Percentiles rank a stretch among this genome's conserved stretches.
Conservation (phyloP, 2,113 vertebrate species). For the Brachirus orientalis region DNA sequence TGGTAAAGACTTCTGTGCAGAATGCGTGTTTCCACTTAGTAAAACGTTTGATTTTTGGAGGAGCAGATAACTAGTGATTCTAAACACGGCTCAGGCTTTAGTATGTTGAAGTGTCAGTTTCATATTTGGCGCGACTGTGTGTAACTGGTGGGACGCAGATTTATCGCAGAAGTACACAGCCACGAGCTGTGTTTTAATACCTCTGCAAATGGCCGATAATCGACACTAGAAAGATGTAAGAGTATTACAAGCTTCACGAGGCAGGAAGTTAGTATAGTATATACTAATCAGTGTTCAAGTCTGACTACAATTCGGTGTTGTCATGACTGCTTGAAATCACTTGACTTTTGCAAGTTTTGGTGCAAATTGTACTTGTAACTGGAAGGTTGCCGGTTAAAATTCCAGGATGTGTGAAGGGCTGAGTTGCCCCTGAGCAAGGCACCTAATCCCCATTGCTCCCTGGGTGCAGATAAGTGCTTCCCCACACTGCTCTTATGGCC, state of each 20-base stretch:
- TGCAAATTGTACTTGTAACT: too few relatives aligned
- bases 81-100: not conserved
- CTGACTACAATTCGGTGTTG: too few relatives aligned
- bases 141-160: slow-evolving; percentile 1
- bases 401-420: too few relatives aligned
- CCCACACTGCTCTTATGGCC: too few relatives aligned
- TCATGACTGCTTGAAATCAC: too few relatives aligned
- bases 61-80: not conserved
- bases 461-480: too few relatives aligned
- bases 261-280: not conserved
- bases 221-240: not conserved
- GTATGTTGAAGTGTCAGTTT: not conserved
- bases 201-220: not conserved
- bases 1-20: not conserved
- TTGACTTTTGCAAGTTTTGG: too few relatives aligned
- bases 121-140: slow-evolving; percentile 51
- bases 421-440: too few relatives aligned
- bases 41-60: not conserved
- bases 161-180: slow-evolving; percentile 13
- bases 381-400: too few relatives aligned
- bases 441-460: too few relatives aligned
- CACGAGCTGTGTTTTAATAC: not conserved
- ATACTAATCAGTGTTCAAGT: too few relatives aligned
- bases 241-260: not conserved
- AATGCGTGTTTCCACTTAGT: not conserved